A percentile compares a stretch with the other conserved stretches of the same genome.
These are phyloP conservation scores for Pteropus alecto DNA, from an alignment of 2,113 vertebrate species.

Conservation along the genomic window DNA sequence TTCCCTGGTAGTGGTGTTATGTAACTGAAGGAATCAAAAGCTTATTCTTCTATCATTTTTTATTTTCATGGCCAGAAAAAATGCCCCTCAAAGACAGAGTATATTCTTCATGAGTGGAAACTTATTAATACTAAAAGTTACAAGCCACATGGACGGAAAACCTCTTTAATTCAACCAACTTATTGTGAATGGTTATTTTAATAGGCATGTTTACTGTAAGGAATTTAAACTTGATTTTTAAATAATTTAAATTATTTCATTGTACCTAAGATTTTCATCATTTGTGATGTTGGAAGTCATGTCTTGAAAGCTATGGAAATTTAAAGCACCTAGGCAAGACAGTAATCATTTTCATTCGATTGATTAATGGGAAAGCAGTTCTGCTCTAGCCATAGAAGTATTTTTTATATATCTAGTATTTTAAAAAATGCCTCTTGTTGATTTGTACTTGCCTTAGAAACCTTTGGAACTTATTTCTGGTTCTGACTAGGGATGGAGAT, in stretches of 20 bases:
- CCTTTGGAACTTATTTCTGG: constrained; percentile 73
- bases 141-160: not conserved
- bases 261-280: not conserved
- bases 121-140: not conserved
- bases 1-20: not conserved
- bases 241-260: not conserved
- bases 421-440: not conserved
- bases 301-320: not conserved
- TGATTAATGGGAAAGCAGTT: not conserved
- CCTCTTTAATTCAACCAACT: not conserved
- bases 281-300: not conserved
- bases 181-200: not conserved
- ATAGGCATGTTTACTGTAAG: not conserved
- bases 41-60: not conserved
- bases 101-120: not conserved
- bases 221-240: not conserved
- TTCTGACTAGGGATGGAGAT: constrained; percentile 78
- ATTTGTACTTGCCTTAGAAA: constrained; percentile 61
- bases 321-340: not conserved
- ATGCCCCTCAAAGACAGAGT: not conserved
- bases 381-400: constrained; percentile 14
- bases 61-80: constrained; percentile 49
- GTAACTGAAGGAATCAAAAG: not conserved
- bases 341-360: not conserved
- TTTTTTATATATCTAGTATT: not conserved